These are phyloP conservation scores for Calidris pugnax DNA, from an alignment of 2,113 vertebrate species.

Conservation along the genomic window DNA sequence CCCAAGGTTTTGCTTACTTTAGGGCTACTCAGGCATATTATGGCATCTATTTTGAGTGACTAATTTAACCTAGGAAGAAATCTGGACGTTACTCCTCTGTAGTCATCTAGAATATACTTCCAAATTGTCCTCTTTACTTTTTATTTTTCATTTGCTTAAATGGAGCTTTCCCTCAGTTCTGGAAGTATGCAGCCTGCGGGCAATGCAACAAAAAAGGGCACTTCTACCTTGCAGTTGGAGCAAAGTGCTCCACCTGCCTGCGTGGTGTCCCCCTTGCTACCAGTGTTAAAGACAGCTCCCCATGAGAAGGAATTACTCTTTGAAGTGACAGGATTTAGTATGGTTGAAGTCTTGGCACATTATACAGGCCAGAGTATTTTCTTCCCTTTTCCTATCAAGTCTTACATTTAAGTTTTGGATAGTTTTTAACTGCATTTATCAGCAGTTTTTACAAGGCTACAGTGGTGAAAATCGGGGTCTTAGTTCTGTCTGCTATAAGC, in stretches of 20 bases:
- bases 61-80: neutral
- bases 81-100: neutral
- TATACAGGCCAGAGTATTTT: neutral
- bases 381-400: neutral
- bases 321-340: neutral
- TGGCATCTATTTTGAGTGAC: neutral
- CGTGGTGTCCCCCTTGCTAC: neutral
- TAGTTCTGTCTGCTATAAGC: neutral
- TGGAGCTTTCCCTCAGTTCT: neutral
- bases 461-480: neutral
- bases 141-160: neutral
- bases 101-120: neutral
- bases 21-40: neutral
- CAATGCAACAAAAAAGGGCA: neutral
- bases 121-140: neutral
- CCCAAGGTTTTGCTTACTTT: neutral
- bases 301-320: neutral
- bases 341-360: neutral
- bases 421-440: neutral
- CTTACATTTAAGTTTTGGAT: neutral
- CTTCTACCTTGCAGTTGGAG: neutral
- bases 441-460: neutral
- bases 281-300: neutral
- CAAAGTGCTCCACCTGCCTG: slow-evolving; percentile 22
- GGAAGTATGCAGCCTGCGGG: neutral